Evolutionary conservation across 2,113 vertebrate genomes (phyloP), one percentile per base, ranked within the genome.

Genomic region (Papio anubis): DNA sequence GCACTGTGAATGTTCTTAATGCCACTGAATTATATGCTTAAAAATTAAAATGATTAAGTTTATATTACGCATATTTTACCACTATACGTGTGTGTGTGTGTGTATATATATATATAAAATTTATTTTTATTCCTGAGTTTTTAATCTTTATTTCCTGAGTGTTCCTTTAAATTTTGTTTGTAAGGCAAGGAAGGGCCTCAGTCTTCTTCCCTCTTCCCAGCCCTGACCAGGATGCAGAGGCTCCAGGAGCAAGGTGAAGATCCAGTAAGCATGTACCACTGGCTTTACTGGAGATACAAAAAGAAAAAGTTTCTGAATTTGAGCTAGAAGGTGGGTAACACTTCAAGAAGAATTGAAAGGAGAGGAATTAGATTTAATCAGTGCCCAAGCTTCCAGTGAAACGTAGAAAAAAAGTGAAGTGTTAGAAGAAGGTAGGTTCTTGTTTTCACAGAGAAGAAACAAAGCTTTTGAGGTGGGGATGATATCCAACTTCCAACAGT

Each of bases 121-220:
- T 79, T 89, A 17, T 30, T 68, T 43, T 17, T 32, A 35, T 23
- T 45, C 17, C 10, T 30, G 79, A 73, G 72, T 1, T 88, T 64
- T 88, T 52, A 35, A 1, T 55, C 52, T 55, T 55, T 55, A 20
- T 55, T 55, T 55, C 52, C 52, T 55, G 18, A 55, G 2, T 55
- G 18, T 55, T 55, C 52, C 52, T 55, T 78, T 92, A 61, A 30
- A 45, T 64, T 35, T 25, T 16, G 20, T 5, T 30, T 30, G 75
- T 76, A 3, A n/a, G 23, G 0, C 23, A 10, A 81, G 25, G 0
- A 7, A 55, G 52, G 18, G 1, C 57, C n/a, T 61, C 4, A 2
- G 9, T 16, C 38, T 32, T 38, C 32, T 61, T 35, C 7, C 17
- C 8, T 17, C 3, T 14, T n/a, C 8, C 6, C 7, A 4, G 32